These are phyloP conservation scores for Pemphredon lugubris DNA, from an alignment of 2,888 invertebrate species.

Conservation along the genomic window DNA sequence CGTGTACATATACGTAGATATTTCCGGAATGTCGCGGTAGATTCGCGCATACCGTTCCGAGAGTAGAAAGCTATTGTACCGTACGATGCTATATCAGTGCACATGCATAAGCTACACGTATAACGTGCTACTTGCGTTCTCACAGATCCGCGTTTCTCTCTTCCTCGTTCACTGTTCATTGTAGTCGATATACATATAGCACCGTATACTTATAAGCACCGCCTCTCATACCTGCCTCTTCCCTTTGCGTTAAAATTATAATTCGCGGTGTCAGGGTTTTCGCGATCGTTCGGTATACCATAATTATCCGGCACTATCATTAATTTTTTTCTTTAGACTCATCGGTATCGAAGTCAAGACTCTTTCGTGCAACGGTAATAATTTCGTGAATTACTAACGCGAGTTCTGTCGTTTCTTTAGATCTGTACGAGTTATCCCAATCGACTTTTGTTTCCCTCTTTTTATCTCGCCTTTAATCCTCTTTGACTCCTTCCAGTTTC, in stretches of 20 bases:
- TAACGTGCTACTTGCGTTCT: constrained; percentile 32
- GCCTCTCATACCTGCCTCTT: constrained; percentile 29
- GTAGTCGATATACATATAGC: constrained; percentile 24
- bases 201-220: too few relatives aligned
- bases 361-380: too few relatives aligned
- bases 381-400: too few relatives aligned
- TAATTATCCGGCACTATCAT: too few relatives aligned
- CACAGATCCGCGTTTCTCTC: constrained; percentile 36
- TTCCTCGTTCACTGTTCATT: constrained; percentile 23
- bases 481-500: background rate
- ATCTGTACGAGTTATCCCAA: background rate
- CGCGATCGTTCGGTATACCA: too few relatives aligned
- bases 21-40: constrained; percentile 13
- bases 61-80: constrained; percentile 24
- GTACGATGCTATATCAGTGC: constrained; percentile 19
- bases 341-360: too few relatives aligned
- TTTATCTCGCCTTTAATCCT: background rate
- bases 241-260: constrained; percentile 16
- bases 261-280: too few relatives aligned
- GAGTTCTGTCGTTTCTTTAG: too few relatives aligned
- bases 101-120: constrained; percentile 12
- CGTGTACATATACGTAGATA: constrained; percentile 6
- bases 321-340: too few relatives aligned
- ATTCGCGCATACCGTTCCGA: constrained; percentile 9
- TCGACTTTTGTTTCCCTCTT: background rate